Conservation (phyloP, 2,113 vertebrate species). For the Ptyas mucosa region DNA sequence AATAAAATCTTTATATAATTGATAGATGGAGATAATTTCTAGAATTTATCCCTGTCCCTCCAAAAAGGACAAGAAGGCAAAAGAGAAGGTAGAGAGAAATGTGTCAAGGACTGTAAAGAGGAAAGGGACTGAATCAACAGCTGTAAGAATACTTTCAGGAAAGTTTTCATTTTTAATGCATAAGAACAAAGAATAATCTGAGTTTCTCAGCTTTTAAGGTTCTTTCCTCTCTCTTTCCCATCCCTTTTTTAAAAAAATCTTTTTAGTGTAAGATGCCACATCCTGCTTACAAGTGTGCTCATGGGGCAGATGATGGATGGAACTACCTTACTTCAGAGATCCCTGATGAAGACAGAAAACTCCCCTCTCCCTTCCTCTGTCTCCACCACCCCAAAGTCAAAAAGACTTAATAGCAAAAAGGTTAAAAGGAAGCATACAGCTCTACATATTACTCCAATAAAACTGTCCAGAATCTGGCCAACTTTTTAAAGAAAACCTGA, state of each 20-base stretch:
- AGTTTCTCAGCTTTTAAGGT: conserved; percentile 6
- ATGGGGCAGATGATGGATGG: conserved; percentile 45
- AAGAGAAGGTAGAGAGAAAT: neutral
- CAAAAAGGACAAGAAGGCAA: neutral
- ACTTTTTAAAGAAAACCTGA: neutral
- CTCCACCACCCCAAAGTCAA: conserved; percentile 30
- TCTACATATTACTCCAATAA: conserved; percentile 31
- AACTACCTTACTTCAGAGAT: conserved; percentile 19
- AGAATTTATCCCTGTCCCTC: neutral
- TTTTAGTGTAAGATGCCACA: neutral
- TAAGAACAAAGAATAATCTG: neutral
- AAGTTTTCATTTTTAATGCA: neutral
- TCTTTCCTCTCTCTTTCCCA: neutral
- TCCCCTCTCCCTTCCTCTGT: neutral
- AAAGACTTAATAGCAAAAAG: conserved; percentile 11
- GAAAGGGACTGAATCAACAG: neutral
- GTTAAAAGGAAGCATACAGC: conserved; percentile 26
- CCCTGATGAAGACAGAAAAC: conserved; percentile 46
- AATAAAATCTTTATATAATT: neutral
- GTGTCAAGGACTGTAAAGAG: neutral
- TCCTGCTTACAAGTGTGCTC: conserved; percentile 27
- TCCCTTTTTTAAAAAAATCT: conserved; percentile 3
- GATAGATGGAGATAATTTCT: neutral
- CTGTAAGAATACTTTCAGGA: conserved; percentile 3
- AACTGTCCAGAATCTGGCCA: conserved; percentile 40